Conservation (phyloP, 2,797 vertebrate genomes). For the Rhodeus uyekii region DNA sequence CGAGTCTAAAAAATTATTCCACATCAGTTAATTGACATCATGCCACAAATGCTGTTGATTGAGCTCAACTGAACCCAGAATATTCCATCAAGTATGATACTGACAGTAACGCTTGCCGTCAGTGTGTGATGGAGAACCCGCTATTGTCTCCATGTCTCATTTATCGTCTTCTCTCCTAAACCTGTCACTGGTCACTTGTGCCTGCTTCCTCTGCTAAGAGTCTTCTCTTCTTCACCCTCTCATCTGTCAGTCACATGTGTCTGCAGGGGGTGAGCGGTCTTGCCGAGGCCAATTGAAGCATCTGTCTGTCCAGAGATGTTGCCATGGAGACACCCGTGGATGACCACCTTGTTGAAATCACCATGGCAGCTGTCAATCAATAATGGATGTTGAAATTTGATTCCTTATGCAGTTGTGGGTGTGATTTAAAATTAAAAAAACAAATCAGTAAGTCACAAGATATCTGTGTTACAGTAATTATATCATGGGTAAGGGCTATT, state of each 20-base stretch:
- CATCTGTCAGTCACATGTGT: conserved; percentile 37
- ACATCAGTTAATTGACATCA: background rate
- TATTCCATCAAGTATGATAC: background rate
- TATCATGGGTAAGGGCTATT: background rate
- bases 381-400: background rate
- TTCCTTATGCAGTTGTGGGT: background rate
- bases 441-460: background rate
- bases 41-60: background rate
- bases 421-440: background rate
- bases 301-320: conserved; percentile 22
- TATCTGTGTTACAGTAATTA: background rate
- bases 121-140: background rate
- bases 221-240: background rate
- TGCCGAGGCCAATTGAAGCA: conserved; percentile 3
- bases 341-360: conserved; percentile 1
- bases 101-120: background rate
- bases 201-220: background rate
- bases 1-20: background rate
- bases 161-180: conserved; percentile 5
- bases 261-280: background rate
- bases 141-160: background rate
- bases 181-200: conserved; percentile 29
- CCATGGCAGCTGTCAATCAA: conserved; percentile 4
- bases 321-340: conserved; percentile 14
- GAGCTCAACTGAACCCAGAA: background rate